Percentiles rank a stretch among this genome's conserved stretches.
phyloP scores from a whole-genome alignment of 2,888 invertebrate genomes.

The Stomorhina lunata region DNA sequence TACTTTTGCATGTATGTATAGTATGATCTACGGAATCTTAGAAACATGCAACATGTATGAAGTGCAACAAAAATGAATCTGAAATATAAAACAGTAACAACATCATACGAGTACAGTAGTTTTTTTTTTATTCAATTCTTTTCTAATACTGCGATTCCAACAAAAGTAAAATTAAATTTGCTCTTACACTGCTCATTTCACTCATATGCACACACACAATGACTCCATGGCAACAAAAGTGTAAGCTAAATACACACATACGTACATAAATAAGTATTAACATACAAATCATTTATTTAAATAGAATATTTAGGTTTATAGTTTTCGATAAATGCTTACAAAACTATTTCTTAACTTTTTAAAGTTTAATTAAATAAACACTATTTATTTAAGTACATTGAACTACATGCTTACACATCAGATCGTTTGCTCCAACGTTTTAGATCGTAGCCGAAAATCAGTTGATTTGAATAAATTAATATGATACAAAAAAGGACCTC shows the following conservation, averaged over 20 bases:
- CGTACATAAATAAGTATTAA: slow-evolving; percentile 19
- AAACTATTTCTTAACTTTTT: too few relatives aligned
- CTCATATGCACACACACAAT: not conserved
- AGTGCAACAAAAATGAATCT: slow-evolving; percentile 32
- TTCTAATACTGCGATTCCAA: slow-evolving; percentile 49
- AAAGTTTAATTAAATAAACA: too few relatives aligned
- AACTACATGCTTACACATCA: too few relatives aligned
- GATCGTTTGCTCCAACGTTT: too few relatives aligned
- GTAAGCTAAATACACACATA: not conserved
- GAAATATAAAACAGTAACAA: slow-evolving; percentile 4
- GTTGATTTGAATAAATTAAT: too few relatives aligned
- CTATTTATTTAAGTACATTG: too few relatives aligned
- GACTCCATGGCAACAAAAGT: not conserved
- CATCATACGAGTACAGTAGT: not conserved
- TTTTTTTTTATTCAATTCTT: slow-evolving; percentile 15
- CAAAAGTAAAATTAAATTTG: slow-evolving; percentile 57
- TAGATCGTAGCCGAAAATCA: too few relatives aligned
- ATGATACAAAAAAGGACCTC: too few relatives aligned
- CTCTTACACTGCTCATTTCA: too few relatives aligned
- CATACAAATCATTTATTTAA: not conserved
- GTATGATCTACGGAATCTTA: slow-evolving; percentile 14
- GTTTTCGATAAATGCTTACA: too few relatives aligned
- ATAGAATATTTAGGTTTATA: too few relatives aligned
- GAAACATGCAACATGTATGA: slow-evolving; percentile 62
- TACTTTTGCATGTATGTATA: too few relatives aligned